Evolutionary conservation across 2,888 invertebrate species (phyloP).

Genomic region (Odontothrips loti): DNA sequence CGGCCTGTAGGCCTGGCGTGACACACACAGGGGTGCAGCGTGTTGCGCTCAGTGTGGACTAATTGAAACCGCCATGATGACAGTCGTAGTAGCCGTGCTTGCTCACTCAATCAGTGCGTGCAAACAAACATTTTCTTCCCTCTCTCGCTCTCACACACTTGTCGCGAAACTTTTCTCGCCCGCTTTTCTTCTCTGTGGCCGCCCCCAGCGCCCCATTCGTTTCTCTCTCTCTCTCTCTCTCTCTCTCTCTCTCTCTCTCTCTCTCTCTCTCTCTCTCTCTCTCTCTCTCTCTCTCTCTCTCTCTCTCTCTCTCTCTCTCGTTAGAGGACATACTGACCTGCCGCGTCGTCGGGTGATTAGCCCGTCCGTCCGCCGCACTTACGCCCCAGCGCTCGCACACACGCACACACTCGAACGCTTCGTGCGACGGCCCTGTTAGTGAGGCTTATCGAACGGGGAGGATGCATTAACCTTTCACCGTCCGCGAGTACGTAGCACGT

Average conservation of each 20-base stretch:
- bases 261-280: background rate
- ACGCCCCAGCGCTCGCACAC: background rate
- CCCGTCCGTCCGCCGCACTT: too few relatives aligned
- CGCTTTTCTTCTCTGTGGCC: too few relatives aligned
- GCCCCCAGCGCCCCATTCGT: too few relatives aligned
- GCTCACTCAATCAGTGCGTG: too few relatives aligned
- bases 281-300: conserved; percentile 5
- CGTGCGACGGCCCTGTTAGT: too few relatives aligned
- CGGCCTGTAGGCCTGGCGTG: too few relatives aligned
- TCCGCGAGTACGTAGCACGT: conserved; percentile 39
- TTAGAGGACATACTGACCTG: background rate
- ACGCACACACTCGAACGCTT: background rate
- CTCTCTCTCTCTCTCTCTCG: background rate
- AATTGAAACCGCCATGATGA: too few relatives aligned
- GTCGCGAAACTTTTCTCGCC: too few relatives aligned
- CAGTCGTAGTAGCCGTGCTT: too few relatives aligned
- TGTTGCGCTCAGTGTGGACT: too few relatives aligned
- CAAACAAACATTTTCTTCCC: too few relatives aligned
- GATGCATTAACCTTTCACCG: conserved; percentile 46
- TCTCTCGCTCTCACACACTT: background rate
- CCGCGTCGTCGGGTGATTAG: background rate
- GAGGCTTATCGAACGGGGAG: conserved; percentile 21
- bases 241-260: conserved; percentile 1
- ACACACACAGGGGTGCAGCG: too few relatives aligned
- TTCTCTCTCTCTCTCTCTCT: background rate